Conservation (phyloP, 2,888 invertebrate species). For the Trachelus tabidus region DNA sequence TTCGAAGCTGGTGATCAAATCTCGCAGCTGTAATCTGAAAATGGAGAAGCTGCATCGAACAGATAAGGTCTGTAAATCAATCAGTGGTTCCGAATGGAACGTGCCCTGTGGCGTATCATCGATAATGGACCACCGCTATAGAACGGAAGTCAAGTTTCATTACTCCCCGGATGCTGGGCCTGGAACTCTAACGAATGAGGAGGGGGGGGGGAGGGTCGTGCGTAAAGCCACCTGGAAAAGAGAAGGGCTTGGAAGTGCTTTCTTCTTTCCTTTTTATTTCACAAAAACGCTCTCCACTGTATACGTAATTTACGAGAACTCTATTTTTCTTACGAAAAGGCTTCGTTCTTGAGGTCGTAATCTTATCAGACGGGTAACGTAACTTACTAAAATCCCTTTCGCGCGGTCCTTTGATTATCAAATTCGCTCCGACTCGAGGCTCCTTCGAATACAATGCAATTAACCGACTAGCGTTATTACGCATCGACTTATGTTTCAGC, state of each 20-base stretch:
- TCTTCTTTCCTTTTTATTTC: neutral
- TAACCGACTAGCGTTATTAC: neutral
- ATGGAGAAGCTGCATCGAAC: slow-evolving; percentile 16
- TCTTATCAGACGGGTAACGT: neutral
- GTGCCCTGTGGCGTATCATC: slow-evolving; percentile 8
- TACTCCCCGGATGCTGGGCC: neutral
- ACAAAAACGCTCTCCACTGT: neutral
- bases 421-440: neutral
- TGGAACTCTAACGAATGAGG: neutral
- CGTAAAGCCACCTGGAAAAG: neutral
- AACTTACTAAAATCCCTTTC: neutral
- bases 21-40: slow-evolving; percentile 6
- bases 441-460: neutral
- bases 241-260: neutral
- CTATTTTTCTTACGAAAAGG: too few species aligned
- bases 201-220: neutral
- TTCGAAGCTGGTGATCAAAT: slow-evolving; percentile 5
- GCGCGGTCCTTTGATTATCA: neutral
- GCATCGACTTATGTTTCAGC: neutral
- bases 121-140: neutral
- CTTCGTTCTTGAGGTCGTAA: neutral
- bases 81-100: slow-evolving; percentile 19
- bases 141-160: neutral
- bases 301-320: neutral
- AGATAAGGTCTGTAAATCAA: slow-evolving; percentile 32